Conservation (phyloP, 2,113 vertebrate genomes). For the Microcebus murinus region DNA sequence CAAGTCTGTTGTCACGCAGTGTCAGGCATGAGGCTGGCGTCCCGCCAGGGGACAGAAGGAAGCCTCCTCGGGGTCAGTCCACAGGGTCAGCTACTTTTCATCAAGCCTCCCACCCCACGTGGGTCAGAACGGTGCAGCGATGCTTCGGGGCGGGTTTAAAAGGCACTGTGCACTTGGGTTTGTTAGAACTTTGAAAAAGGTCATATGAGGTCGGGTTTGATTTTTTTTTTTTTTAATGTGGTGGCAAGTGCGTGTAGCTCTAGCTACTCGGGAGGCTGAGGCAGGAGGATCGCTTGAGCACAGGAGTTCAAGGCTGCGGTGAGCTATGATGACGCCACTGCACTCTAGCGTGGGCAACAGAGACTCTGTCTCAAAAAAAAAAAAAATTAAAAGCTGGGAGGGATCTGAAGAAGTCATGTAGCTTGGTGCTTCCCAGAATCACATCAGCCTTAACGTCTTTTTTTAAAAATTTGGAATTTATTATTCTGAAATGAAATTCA, state of each 20-base stretch:
- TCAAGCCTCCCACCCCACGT: neutral
- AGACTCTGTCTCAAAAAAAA: too few relatives aligned
- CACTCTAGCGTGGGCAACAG: too few relatives aligned
- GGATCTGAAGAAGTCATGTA: neutral
- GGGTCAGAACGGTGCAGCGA: accelerated
- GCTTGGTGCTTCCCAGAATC: neutral
- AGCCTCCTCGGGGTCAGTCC: neutral
- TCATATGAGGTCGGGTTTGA: neutral
- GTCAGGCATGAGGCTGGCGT: accelerated
- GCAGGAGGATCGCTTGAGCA: too few relatives aligned
- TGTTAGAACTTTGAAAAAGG: neutral
- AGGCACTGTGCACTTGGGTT: neutral
- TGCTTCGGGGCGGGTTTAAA: too few relatives aligned
- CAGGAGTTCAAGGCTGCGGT: too few relatives aligned
- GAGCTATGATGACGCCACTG: too few relatives aligned
- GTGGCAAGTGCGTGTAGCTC: too few relatives aligned
- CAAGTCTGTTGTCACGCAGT: too few relatives aligned
- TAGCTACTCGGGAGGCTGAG: too few relatives aligned
- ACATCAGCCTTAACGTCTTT: neutral
- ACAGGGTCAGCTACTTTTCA: neutral
- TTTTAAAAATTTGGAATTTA: neutral
- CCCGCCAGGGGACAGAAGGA: neutral
- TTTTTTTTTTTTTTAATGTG: neutral
- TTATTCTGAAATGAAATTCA: neutral
- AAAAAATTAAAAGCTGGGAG: neutral